Conservation (phyloP, 2,888 invertebrate genomes). For the Trichopria drosophilae region DNA sequence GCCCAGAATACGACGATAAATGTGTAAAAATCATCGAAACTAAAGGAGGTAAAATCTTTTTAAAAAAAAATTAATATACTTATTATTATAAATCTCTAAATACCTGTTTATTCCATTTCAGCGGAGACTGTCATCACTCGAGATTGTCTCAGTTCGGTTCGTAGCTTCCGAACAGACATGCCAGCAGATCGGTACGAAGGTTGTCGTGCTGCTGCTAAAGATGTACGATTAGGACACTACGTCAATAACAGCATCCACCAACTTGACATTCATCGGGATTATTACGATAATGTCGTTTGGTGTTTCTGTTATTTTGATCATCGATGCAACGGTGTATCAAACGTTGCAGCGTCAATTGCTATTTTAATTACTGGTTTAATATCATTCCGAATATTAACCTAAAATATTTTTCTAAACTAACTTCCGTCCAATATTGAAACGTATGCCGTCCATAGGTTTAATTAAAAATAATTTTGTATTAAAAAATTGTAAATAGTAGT, state of each 20-base stretch:
- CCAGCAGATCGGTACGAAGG: slow-evolving; percentile 92
- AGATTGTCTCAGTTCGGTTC: slow-evolving; percentile 80
- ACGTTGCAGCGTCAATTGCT: slow-evolving; percentile 14
- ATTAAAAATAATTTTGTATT: slow-evolving; percentile 8
- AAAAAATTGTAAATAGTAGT: too few relatives aligned
- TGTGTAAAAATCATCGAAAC: slow-evolving; percentile 87
- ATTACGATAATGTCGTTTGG: slow-evolving; percentile 80
- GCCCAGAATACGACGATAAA: slow-evolving; percentile 81
- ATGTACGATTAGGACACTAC: slow-evolving; percentile 79
- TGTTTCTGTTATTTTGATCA: slow-evolving; percentile 92
- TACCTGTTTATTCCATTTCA: slow-evolving; percentile 57
- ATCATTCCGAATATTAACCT: slow-evolving; percentile 19
- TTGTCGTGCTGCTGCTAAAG: slow-evolving; percentile 78
- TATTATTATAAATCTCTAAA: slow-evolving; percentile 5
- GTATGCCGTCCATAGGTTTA: slow-evolving; percentile 15
- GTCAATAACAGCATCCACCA: slow-evolving; percentile 86
- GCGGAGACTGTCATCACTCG: slow-evolving; percentile 80
- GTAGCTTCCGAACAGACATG: slow-evolving; percentile 79
- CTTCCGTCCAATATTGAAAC: slow-evolving; percentile 23
- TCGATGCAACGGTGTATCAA: slow-evolving; percentile 71
- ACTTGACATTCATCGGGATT: slow-evolving; percentile 80
- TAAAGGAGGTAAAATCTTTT: slow-evolving; percentile 74
- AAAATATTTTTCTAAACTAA: slow-evolving; percentile 2
- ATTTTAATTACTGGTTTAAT: too few relatives aligned
- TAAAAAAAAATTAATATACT: slow-evolving; percentile 5